Evolutionary conservation across 1,140 invertebrate species (phyloP).

Genomic region (Ceratosolen solmsi): DNA sequence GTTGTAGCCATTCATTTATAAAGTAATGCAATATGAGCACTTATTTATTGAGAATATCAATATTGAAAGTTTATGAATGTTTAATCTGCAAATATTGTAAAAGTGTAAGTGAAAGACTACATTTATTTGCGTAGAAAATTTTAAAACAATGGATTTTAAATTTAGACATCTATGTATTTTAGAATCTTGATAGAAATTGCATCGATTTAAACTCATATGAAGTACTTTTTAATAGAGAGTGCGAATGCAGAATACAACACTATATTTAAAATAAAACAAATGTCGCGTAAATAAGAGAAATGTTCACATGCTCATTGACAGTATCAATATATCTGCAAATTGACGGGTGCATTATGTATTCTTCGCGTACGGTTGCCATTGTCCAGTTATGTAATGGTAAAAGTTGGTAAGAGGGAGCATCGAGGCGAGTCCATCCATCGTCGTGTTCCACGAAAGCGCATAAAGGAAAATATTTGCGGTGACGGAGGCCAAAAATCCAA

Average conservation of each 20-base stretch:
- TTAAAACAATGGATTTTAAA: not conserved
- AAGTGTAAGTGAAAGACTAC: too few relatives aligned
- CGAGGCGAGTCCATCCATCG: not conserved
- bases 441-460: not conserved
- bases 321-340: too few relatives aligned
- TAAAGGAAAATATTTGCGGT: conserved; percentile 11
- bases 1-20: too few relatives aligned
- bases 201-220: not conserved
- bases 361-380: not conserved
- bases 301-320: too few relatives aligned
- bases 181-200: not conserved
- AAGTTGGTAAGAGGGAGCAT: not conserved
- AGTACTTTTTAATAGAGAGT: not conserved
- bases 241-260: not conserved
- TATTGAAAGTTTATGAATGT: too few relatives aligned
- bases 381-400: not conserved
- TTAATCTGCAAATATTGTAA: too few relatives aligned
- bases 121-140: too few relatives aligned
- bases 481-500: not conserved
- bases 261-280: not conserved
- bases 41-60: too few relatives aligned
- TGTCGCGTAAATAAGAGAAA: not conserved
- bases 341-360: not conserved
- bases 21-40: too few relatives aligned
- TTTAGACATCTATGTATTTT: not conserved